Base-by-base conservation (phyloP, 2,888 invertebrate species). In the Laothoe populi region DNA sequence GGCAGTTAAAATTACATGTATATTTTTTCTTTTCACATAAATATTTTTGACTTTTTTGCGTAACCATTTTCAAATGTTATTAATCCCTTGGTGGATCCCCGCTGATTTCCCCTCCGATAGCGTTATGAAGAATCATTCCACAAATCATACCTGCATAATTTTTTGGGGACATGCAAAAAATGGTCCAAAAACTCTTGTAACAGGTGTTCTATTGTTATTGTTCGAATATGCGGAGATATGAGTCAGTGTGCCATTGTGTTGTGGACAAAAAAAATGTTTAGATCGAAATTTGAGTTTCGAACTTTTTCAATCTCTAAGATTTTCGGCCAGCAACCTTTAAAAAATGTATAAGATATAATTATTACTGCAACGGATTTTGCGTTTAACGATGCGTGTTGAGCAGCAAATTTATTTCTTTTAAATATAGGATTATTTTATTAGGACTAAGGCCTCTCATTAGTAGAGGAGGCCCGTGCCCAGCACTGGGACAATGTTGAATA, bases 171-270 rank as follows among this genome's bases (percentile, higher is more conserved):
- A 60, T 64, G 63, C 67, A 72, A 75, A 72, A 77, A 75, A 71
- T 61, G 63, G 63, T 65, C 63, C 72, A 75, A 76, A 77, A 74
- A 71, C 64, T 72, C 66, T 72, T 60, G 68, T 62, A 74, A 82
- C 86, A 87, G 87, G 87, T 87, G 87, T 70, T 64, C 72, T 70
- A 80, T 86, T 87, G 83, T 84, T 81, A 70, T 73, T 71, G 69
- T 74, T 73, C 72, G 81, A 82, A 84, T 82, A 84, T 81, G 80
- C 78, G 78, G 77, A 73, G 77, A 76, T 75, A 70, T 81, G 69
- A 71, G 81, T 64, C 53, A 53, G 53, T 53, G 70, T 73, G 66
- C 74, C 66, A 75, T 78, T 79, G 78, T 79, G 70, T 72, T 64
- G 66, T 31, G 31, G 45, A 53, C 1, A 31, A 53, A 53, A 53